phyloP scores from a whole-genome alignment of 2,888 invertebrate species.

The Limnephilus auricula region DNA sequence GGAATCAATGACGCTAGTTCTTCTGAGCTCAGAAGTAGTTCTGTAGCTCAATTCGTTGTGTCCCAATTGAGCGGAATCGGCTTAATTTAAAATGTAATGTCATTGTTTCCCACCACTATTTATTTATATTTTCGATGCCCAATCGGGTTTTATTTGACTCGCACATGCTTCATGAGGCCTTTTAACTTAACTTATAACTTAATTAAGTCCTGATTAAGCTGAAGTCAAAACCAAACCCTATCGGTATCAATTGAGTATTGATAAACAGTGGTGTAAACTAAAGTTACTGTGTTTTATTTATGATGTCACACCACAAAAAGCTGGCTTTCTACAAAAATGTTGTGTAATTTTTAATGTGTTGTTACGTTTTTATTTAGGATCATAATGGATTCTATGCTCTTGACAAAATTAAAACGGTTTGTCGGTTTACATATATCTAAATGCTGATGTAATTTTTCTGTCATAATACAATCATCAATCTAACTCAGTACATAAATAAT shows the following conservation, averaged over 20 bases:
- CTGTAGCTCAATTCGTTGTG: too few species aligned
- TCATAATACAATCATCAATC: not conserved
- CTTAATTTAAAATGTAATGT: not conserved
- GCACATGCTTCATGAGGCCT: not conserved
- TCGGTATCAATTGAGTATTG: not conserved
- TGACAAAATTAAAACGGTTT: slow-evolving; percentile 2
- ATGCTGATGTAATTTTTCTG: not conserved
- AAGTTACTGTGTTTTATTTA: not conserved
- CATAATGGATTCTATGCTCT: not conserved
- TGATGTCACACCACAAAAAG: not conserved
- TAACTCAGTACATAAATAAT: not conserved
- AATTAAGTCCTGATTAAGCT: not conserved
- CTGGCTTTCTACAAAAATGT: not conserved
- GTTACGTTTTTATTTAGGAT: slow-evolving; percentile 2
- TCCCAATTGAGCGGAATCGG: too few species aligned
- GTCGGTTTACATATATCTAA: not conserved
- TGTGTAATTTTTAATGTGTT: not conserved
- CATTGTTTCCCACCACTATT: not conserved
- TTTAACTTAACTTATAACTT: not conserved
- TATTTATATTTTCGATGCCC: too few species aligned
- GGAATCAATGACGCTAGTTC: too few species aligned
- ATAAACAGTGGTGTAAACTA: not conserved
- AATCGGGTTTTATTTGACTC: not conserved
- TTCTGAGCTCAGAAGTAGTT: too few species aligned
- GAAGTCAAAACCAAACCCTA: not conserved